Conservation (phyloP, 2,797 vertebrate species). For the Brotula barbata region DNA sequence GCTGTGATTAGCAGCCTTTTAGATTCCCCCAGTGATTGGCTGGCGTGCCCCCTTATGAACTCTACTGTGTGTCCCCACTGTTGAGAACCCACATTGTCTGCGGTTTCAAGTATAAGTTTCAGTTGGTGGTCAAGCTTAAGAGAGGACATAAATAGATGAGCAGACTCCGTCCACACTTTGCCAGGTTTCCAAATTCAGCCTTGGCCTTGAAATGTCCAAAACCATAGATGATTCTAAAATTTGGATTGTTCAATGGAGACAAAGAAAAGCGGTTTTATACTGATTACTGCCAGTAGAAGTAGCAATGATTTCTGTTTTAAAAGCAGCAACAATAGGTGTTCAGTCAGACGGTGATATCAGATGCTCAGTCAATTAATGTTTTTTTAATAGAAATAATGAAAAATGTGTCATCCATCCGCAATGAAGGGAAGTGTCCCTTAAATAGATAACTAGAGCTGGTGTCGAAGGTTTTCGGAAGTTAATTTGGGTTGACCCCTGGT, state of each 20-base stretch:
- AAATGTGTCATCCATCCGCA: no score
- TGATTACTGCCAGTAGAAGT: no score
- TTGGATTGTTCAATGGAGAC: slow-evolving; percentile 23
- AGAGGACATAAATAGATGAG: slow-evolving; percentile 69
- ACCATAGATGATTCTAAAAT: slow-evolving; percentile 44
- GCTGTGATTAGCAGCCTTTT: slow-evolving; percentile 50
- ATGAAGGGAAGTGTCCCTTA: no score
- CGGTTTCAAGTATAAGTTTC: slow-evolving; percentile 68
- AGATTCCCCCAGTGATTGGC: slow-evolving; percentile 64
- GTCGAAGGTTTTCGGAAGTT: no score
- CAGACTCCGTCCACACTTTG: slow-evolving; percentile 47
- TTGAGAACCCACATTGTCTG: slow-evolving; percentile 70
- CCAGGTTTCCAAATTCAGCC: slow-evolving; percentile 64
- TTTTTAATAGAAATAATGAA: no score
- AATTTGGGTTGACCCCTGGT: no score
- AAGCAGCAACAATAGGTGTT: no score
- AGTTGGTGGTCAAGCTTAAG: slow-evolving; percentile 67
- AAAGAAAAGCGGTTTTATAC: no score
- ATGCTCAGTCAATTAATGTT: no score
- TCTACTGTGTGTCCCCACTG: slow-evolving; percentile 54
- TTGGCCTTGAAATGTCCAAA: slow-evolving; percentile 45
- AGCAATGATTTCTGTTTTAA: no score
- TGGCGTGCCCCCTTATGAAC: slow-evolving; percentile 51
- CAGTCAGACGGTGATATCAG: no score
- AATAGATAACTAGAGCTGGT: no score